Conservation (phyloP, 2,888 invertebrate species). For the Rapana venosa region DNA sequence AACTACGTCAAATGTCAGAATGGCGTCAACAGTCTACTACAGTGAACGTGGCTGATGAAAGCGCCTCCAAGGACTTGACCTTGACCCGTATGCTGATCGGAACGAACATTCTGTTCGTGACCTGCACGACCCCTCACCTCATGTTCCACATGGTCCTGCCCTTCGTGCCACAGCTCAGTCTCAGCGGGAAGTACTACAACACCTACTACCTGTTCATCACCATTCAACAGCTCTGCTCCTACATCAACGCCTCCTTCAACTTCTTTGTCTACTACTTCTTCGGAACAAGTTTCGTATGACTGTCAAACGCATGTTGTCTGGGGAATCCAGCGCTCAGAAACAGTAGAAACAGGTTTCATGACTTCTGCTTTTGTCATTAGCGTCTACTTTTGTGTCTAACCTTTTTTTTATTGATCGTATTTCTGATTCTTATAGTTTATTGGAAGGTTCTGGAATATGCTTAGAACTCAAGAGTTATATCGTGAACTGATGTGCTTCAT, state of each 20-base stretch:
- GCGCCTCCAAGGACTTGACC: background rate
- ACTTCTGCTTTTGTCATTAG: background rate
- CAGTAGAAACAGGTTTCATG: background rate
- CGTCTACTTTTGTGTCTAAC: background rate
- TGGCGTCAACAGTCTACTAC: too few species aligned
- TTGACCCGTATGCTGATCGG: background rate
- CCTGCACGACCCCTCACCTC: background rate
- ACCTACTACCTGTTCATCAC: background rate
- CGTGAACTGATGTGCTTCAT: too few species aligned
- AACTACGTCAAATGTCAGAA: too few species aligned
- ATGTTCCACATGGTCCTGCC: background rate
- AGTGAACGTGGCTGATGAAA: background rate
- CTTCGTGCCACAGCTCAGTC: background rate
- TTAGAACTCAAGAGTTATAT: too few species aligned
- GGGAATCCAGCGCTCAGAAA: background rate
- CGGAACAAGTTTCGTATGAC: background rate
- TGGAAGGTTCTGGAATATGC: too few species aligned
- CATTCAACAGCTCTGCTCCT: background rate
- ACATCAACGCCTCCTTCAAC: background rate
- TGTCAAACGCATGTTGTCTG: background rate
- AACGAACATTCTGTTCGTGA: background rate
- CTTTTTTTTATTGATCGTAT: background rate
- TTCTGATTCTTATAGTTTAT: too few species aligned
- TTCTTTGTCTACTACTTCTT: slow-evolving; percentile 10
- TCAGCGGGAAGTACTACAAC: slow-evolving; percentile 17